Evolutionary conservation across 2,113 vertebrate genomes (phyloP), one percentile per base, ranked within the genome.

Genomic region (Centropristis striata): DNA sequence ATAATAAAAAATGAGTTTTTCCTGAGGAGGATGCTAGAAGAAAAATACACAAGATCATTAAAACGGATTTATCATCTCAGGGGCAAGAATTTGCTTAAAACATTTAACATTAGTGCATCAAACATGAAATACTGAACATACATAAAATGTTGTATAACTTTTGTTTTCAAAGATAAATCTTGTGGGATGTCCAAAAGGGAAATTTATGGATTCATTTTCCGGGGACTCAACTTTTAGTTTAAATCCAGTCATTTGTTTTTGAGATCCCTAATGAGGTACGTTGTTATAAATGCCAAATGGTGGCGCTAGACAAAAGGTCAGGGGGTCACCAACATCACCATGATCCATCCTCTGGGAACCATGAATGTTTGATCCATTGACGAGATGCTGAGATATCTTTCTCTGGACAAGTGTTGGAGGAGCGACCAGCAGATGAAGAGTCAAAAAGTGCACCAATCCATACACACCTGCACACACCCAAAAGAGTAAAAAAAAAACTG

Each of bases 401-500:
- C 3, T 68, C 20, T 42, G 49, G 41, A 32, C 1, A 8, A 41
- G 11, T 47, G 8, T 39, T 60, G 8, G 20, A 23, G 18, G 21
- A 32, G 32, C 32, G 16, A 44, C 47, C 9, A 51, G 8, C 28
- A 32, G 14, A 57, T 51, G 8, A 41, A 58, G 8, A 5, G 9
- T 8, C 14, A 54, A 44, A 46, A 50, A 14, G 15, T 36, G 7
- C 23, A 39, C 5, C 27, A 60, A 71, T 57, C 57, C 60, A 78
- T 58, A 49, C 3, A 74, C 51, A 78, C 37, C 78, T 71, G 32
- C 68, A 78, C 73, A 81, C 12, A 46, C 20, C n/a, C 23, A 25
- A 57, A 37, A 23, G 2, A 23, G 1, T 1, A 51, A 25, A 80
- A 37, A 70, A 84, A 71, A 42, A 1, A 18, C 0, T 15, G 8